A percentile compares a stretch with the other conserved stretches of the same genome.
phyloP scores from a whole-genome alignment of 2,888 invertebrate genomes.

The Ophraella communa region DNA sequence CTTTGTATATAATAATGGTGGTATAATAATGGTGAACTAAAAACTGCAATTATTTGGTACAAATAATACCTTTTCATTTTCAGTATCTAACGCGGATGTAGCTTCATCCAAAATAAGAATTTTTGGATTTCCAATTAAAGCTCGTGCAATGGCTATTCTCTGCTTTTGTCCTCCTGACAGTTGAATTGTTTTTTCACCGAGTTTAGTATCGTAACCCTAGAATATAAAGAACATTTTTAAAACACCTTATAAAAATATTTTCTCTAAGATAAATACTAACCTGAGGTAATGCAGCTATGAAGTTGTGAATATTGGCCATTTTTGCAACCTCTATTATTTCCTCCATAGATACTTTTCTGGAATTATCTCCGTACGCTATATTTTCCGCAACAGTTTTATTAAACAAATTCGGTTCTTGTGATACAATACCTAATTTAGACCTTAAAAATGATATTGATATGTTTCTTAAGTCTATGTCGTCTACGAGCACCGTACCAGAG shows the following conservation, averaged over 20 bases:
- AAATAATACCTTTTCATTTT: slow-evolving; percentile 76
- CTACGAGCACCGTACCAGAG: slow-evolving; percentile 65
- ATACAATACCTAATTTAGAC: slow-evolving; percentile 84
- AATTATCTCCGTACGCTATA: slow-evolving; percentile 90
- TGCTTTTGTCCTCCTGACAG: slow-evolving; percentile 88
- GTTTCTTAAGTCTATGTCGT: slow-evolving; percentile 47
- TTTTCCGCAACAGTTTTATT: slow-evolving; percentile 88
- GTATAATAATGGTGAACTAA: background rate
- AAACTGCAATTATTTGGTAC: no score
- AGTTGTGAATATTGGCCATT: slow-evolving; percentile 87
- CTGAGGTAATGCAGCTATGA: slow-evolving; percentile 77
- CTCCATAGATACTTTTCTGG: slow-evolving; percentile 67
- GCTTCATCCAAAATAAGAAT: slow-evolving; percentile 84
- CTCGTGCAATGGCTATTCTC: slow-evolving; percentile 86
- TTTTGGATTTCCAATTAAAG: slow-evolving; percentile 78
- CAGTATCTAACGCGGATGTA: slow-evolving; percentile 84
- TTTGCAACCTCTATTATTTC: slow-evolving; percentile 81
- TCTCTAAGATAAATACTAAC: no score
- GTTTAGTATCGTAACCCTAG: slow-evolving; percentile 79
- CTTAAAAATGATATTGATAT: slow-evolving; percentile 61
- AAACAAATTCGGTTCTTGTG: slow-evolving; percentile 91
- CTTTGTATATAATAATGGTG: no score
- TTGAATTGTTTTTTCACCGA: slow-evolving; percentile 80
- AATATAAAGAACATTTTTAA: slow-evolving; percentile 26
- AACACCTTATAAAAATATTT: background rate